Conservation (phyloP, 2,888 invertebrate species). For the Dynastes hyllus region DNA sequence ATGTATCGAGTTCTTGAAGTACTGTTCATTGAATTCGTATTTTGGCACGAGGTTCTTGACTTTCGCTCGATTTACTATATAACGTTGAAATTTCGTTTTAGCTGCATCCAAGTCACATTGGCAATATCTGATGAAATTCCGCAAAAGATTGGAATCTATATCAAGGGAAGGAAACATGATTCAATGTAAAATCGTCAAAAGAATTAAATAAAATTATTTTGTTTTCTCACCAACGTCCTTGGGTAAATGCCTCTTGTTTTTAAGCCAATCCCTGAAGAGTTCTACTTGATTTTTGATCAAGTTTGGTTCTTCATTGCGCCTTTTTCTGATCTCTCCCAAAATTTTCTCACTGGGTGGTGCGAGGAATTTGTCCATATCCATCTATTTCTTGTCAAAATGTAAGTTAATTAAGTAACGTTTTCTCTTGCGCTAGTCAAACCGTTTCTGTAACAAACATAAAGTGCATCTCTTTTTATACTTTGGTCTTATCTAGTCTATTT, state of each 20-base stretch:
- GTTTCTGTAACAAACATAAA: too few relatives aligned
- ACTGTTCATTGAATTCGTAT: not conserved
- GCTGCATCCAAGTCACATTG: slow-evolving; percentile 79
- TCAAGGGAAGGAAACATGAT: slow-evolving; percentile 64
- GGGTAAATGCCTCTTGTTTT: not conserved
- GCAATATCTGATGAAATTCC: slow-evolving; percentile 76
- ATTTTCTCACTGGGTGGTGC: not conserved
- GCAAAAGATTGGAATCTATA: slow-evolving; percentile 61
- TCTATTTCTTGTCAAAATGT: too few relatives aligned
- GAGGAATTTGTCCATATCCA: not conserved
- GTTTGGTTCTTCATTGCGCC: slow-evolving; percentile 5
- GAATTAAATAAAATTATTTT: slow-evolving; percentile 52
- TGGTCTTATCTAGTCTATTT: too few relatives aligned
- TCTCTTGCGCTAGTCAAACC: too few relatives aligned
- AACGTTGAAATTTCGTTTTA: slow-evolving; percentile 77
- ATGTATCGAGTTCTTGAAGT: not conserved
- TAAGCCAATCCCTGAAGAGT: slow-evolving; percentile 18
- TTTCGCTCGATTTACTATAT: slow-evolving; percentile 75
- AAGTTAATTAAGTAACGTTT: too few relatives aligned
- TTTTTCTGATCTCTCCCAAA: not conserved
- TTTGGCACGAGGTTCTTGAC: slow-evolving; percentile 61
- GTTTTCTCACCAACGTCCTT: slow-evolving; percentile 12
- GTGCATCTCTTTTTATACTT: too few relatives aligned
- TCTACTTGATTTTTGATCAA: not conserved
- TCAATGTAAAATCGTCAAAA: slow-evolving; percentile 64